Base-by-base conservation (phyloP, 2,797 vertebrate genomes). In the Siniperca obscura region DNA sequence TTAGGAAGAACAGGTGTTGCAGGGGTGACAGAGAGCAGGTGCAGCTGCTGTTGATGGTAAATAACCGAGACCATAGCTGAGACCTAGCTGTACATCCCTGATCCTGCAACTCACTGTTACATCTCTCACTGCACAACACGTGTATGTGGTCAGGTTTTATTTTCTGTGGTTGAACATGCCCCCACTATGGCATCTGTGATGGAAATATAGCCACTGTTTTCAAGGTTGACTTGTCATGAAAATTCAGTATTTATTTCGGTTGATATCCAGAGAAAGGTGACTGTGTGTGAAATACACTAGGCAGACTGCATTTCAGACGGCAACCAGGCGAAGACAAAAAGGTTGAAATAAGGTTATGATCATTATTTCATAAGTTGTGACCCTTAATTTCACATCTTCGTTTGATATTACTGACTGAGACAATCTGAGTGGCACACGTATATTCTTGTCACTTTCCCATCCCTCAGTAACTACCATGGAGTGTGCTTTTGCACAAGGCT, bases 181-280 rank as follows among this genome's bases (percentile, higher is more conserved):
- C 76, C 27, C 4, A n/a, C 66, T 76, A 62, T 30, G 59, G 78
- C 71, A 81, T 79, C 73, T 56, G 83, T 79, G 84, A 91, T 88
- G 83, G 85, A 90, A 91, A 87, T 80, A 86, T 70, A 86, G 82
- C 78, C 76, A 74, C 61, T 64, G 76, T 76, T 92, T 92, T 90
- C 84, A 93, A 86, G 88, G 81, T 88, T 87, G 87, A 85, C 87
- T 89, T 81, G 87, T 30, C 71, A 48, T 75, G 86, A 84, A 91
- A 89, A 92, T 91, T 86, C 83, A 80, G 76, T 53, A 80, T 80
- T 90, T 86, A 81, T 72, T 85, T 79, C 27, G 52, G 66, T 68
- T 84, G 74, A 85, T 52, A 77, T 80, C 22, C 53, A 76, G 53
- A 79, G 53, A 81, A 61, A 74, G 56, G 79, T 30, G 79, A 76